Percentiles rank a stretch among this genome's conserved stretches.
Evolutionary conservation across 1,140 invertebrate species (phyloP).

Genomic region (Drosophila quadrilineata): DNA sequence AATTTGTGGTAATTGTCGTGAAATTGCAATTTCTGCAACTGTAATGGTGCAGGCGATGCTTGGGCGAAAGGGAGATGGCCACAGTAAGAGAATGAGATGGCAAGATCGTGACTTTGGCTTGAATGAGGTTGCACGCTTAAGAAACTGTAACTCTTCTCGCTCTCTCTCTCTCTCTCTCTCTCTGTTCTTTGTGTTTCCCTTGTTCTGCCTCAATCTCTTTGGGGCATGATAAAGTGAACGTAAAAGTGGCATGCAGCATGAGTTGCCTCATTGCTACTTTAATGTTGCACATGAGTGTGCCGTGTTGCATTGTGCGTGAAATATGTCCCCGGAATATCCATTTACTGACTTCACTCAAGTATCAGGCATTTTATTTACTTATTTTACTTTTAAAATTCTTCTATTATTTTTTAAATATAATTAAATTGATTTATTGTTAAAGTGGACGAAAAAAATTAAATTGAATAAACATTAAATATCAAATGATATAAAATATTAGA

Average conservation of each 20-base stretch:
- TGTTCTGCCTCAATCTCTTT: too few relatives aligned
- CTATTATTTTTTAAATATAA: too few relatives aligned
- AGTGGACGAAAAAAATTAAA: too few relatives aligned
- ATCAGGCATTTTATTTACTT: too few relatives aligned
- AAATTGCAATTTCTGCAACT: constrained; percentile 79
- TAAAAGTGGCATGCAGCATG: constrained; percentile 16
- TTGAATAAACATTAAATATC: too few relatives aligned
- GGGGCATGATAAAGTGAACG: constrained; percentile 29
- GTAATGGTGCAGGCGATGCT: constrained; percentile 50
- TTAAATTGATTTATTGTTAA: too few relatives aligned
- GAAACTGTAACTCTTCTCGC: constrained; percentile 4
- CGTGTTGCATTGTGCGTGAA: constrained; percentile 4
- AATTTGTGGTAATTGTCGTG: constrained; percentile 78
- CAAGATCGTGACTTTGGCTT: constrained; percentile 14
- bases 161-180: too few relatives aligned
- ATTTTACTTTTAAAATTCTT: too few relatives aligned
- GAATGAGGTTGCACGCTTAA: constrained; percentile 24
- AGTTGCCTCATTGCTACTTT: constrained; percentile 18
- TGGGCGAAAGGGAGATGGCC: constrained; percentile 28
- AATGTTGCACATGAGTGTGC: constrained; percentile 19
- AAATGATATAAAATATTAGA: too few relatives aligned
- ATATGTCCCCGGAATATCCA: neutral
- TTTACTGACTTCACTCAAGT: neutral
- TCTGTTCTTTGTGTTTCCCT: too few relatives aligned
- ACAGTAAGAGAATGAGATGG: neutral